A percentile compares a stretch with the other conserved stretches of the same genome.
Conservation (phyloP, 2,797 vertebrate species). For the Tympanoctomys barrerae region DNA sequence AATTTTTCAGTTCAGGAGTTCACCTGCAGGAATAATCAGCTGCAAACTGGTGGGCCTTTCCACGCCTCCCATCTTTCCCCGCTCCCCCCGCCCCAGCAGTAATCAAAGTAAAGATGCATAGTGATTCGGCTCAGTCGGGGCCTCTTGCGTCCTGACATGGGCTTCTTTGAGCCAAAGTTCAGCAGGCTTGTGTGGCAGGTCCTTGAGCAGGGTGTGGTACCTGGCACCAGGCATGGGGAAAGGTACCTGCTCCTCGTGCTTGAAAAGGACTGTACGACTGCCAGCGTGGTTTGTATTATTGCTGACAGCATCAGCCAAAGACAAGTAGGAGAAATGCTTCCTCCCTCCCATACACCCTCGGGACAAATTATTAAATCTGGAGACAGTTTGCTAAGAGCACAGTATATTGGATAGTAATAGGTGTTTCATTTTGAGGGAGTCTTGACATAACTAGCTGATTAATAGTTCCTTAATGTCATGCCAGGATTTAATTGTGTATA, state of each 20-base stretch:
- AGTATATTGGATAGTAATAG: not conserved
- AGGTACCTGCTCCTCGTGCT: not conserved
- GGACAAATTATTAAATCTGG: not conserved
- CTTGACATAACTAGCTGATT: slow-evolving; percentile 79
- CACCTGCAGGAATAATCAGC: not conserved
- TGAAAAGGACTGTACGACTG: not conserved
- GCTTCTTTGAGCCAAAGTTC: not conserved
- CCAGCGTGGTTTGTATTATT: not conserved
- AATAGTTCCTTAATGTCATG: slow-evolving; percentile 80
- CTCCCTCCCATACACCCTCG: fast-evolving
- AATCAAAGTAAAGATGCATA: not conserved
- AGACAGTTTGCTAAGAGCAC: not conserved
- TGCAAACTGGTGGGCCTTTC: not conserved
- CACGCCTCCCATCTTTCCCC: not conserved
- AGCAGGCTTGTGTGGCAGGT: not conserved
- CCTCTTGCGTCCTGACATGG: not conserved
- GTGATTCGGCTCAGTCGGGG: not conserved
- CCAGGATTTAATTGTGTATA: slow-evolving; percentile 79
- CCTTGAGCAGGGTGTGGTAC: not conserved
- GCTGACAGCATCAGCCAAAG: slow-evolving; percentile 39
- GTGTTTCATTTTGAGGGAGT: slow-evolving; percentile 53
- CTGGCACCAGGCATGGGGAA: fast-evolving
- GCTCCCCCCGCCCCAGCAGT: too few relatives aligned
- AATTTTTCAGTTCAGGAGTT: not conserved
- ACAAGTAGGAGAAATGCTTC: not conserved